These are phyloP conservation scores for Sycophaga agraensis DNA, from an alignment of 1,140 invertebrate species.

Conservation along the genomic window DNA sequence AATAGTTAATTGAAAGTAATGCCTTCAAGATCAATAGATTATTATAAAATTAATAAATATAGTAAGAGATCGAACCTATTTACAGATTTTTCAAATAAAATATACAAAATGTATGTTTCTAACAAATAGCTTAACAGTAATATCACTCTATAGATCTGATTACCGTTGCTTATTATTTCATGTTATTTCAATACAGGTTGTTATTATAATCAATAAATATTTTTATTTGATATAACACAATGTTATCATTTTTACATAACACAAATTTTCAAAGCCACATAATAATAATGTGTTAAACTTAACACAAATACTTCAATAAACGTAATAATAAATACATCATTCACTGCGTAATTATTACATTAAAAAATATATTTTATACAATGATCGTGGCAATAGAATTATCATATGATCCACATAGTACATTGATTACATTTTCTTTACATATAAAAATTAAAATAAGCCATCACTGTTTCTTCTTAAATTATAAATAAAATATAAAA, in stretches of 20 bases:
- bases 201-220: constrained; percentile 24
- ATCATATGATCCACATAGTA: background rate
- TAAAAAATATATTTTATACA: constrained; percentile 18
- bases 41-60: no score
- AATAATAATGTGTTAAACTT: constrained; percentile 2
- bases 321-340: constrained; percentile 7
- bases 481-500: constrained; percentile 14
- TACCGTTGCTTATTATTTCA: no score
- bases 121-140: no score
- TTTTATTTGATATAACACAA: constrained; percentile 27
- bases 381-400: background rate
- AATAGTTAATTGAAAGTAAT: no score
- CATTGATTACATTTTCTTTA: background rate
- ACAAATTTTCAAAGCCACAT: constrained; percentile 19
- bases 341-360: constrained; percentile 3
- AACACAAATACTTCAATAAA: constrained; percentile 12
- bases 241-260: constrained; percentile 25
- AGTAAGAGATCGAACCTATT: no score
- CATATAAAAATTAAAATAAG: constrained; percentile 7
- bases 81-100: no score
- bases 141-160: no score
- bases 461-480: background rate
- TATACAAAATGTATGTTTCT: no score
- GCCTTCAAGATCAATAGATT: no score
- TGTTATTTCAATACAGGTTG: background rate